phyloP scores from a whole-genome alignment of 2,797 vertebrate genomes.

The Sitta carolinensis region DNA sequence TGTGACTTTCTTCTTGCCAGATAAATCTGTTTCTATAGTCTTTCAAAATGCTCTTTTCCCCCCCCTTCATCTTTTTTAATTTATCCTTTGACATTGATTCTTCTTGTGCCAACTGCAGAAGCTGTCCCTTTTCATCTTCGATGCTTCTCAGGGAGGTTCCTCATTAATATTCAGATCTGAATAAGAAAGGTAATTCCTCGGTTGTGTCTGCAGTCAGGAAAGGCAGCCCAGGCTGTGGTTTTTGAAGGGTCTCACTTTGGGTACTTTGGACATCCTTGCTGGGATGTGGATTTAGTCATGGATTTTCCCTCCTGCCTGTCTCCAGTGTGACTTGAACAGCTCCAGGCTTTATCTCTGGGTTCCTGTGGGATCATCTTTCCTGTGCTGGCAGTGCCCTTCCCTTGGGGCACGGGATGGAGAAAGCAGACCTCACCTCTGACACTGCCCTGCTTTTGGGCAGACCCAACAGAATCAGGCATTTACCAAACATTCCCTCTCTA shows the following conservation, averaged over 20 bases:
- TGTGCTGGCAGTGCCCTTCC: background rate
- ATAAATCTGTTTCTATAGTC: background rate
- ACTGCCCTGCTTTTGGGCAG: background rate
- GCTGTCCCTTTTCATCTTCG: background rate
- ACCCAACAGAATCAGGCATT: background rate
- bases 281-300: accelerated
- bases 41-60: background rate
- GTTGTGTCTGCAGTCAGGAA: background rate
- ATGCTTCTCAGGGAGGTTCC: background rate
- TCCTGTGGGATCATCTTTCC: background rate
- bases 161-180: background rate
- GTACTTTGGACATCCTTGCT: background rate
- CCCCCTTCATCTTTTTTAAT: background rate
- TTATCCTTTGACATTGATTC: background rate
- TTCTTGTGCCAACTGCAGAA: background rate
- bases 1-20: background rate
- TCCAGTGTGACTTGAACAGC: background rate
- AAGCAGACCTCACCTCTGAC: background rate
- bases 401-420: background rate
- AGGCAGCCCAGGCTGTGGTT: background rate
- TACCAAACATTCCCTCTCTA: background rate
- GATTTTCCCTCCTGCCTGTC: background rate
- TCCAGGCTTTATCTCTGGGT: background rate
- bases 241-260: background rate
- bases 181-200: background rate